Percentiles rank a stretch among this genome's conserved stretches.
Evolutionary conservation across 1,140 invertebrate genomes (phyloP).

Genomic region (Melanaphis sacchari): DNA sequence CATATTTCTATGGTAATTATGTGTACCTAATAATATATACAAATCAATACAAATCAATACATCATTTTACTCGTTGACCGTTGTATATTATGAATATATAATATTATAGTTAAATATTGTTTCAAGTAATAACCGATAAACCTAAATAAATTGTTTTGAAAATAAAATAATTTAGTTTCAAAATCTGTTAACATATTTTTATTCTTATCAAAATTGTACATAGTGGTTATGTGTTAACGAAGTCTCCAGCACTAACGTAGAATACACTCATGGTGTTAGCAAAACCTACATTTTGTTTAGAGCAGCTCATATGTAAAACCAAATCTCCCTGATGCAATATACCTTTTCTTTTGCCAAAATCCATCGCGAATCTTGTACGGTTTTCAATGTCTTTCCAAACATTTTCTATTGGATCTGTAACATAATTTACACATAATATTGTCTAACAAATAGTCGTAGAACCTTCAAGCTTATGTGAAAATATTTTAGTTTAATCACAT

Average conservation of each 20-base stretch:
- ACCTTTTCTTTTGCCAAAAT: not conserved
- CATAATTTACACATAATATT: not conserved
- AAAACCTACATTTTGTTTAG: not conserved
- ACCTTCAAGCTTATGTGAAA: not conserved
- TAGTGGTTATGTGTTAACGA: not conserved
- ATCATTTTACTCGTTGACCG: not conserved
- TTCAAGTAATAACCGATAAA: not conserved
- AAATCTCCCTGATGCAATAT: constrained; percentile 31
- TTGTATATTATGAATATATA: too few relatives aligned
- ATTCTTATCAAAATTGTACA: not conserved
- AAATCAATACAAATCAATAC: not conserved
- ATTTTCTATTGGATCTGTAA: not conserved
- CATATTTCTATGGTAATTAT: not conserved
- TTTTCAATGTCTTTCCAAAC: not conserved
- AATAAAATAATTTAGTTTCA: not conserved
- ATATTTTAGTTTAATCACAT: not conserved
- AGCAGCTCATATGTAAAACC: not conserved
- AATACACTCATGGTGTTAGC: constrained; percentile 4
- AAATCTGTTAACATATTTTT: not conserved
- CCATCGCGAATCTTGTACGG: not conserved
- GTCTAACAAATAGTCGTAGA: not conserved
- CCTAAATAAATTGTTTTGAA: not conserved
- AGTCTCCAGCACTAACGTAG: not conserved
- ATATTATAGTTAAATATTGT: too few relatives aligned
- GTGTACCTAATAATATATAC: not conserved